A percentile compares a stretch with the other conserved stretches of the same genome.
These are phyloP conservation scores for Zophobas morio DNA, from an alignment of 1,140 invertebrate genomes.

Conservation along the genomic window DNA sequence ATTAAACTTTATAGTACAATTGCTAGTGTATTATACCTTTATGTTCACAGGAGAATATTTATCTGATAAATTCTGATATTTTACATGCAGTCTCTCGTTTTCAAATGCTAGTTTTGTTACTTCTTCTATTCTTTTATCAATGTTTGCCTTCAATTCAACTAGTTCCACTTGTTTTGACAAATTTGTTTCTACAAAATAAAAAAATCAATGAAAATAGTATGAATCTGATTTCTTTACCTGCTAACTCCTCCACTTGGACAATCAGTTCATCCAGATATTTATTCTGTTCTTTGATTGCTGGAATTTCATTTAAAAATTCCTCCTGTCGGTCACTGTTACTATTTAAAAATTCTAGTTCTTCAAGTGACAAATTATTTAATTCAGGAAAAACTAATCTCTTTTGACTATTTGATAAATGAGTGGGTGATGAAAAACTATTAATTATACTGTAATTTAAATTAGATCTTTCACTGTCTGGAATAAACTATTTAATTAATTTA, in stretches of 20 bases:
- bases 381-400: conserved; percentile 73
- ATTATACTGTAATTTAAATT: conserved; percentile 60
- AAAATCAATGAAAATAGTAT: conserved; percentile 41
- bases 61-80: conserved; percentile 80
- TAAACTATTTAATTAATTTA: background rate
- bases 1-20: conserved; percentile 19
- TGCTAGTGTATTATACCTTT: conserved; percentile 71
- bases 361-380: conserved; percentile 75
- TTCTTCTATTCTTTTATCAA: conserved; percentile 76
- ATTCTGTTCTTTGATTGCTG: conserved; percentile 77
- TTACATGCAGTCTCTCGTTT: conserved; percentile 78
- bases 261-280: conserved; percentile 80
- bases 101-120: conserved; percentile 79
- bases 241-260: conserved; percentile 79
- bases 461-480: conserved; percentile 59
- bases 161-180: conserved; percentile 77
- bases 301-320: conserved; percentile 79
- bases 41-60: conserved; percentile 82
- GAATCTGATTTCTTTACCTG: conserved; percentile 69
- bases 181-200: conserved; percentile 73
- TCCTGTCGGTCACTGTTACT: conserved; percentile 78
- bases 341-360: conserved; percentile 79
- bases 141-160: conserved; percentile 73
- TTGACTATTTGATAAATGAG: conserved; percentile 36
- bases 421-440: conserved; percentile 60